Percentiles rank a stretch among this genome's conserved stretches.
Conservation (phyloP, 2,113 vertebrate genomes). For the Vombatus ursinus region DNA sequence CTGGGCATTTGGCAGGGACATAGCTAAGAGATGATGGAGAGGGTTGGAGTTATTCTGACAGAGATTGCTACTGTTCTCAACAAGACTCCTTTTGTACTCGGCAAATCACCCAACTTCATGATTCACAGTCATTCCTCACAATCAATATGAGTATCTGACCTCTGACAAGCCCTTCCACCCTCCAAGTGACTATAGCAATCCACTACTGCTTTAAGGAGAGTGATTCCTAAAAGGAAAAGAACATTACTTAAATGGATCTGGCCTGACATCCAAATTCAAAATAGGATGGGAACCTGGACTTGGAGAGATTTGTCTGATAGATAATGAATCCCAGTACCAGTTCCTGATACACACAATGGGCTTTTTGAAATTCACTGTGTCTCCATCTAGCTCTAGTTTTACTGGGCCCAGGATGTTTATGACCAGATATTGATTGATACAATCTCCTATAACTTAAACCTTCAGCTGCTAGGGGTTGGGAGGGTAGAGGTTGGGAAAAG, state of each 20-base stretch:
- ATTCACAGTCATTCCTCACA: background rate
- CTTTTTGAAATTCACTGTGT: background rate
- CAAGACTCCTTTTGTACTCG: too few relatives aligned
- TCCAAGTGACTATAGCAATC: background rate
- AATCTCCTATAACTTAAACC: background rate
- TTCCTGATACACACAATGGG: background rate
- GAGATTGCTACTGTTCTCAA: background rate
- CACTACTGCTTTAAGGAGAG: background rate
- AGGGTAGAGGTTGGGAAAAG: background rate
- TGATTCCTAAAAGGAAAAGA: background rate
- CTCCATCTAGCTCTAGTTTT: background rate
- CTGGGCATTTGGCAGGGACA: background rate
- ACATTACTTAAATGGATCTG: background rate
- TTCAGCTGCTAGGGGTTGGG: background rate
- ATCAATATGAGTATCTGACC: too few relatives aligned
- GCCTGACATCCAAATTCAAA: background rate
- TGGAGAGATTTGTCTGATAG: background rate
- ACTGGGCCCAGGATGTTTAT: background rate
- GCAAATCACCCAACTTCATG: background rate
- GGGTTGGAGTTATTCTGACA: background rate
- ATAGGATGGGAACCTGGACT: background rate
- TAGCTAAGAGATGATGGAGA: background rate
- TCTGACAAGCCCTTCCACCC: background rate
- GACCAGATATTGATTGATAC: background rate
- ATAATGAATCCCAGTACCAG: background rate